phyloP scores from a whole-genome alignment of 2,797 vertebrate species.

The Knipowitschia caucasica region DNA sequence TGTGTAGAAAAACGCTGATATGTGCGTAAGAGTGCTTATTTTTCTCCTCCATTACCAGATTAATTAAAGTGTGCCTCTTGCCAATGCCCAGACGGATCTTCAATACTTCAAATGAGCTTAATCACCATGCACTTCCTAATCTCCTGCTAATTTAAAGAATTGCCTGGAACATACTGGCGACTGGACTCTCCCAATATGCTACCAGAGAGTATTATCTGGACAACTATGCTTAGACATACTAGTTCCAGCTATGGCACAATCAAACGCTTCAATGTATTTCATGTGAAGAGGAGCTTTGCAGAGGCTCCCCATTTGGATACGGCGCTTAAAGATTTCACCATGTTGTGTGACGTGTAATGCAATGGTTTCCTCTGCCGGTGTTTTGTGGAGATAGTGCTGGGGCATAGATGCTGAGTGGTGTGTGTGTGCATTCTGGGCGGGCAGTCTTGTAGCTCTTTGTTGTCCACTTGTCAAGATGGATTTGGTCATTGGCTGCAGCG shows the following conservation, averaged over 20 bases:
- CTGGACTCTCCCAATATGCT: conserved; percentile 69
- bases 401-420: conserved; percentile 38
- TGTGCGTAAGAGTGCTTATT: conserved; percentile 76
- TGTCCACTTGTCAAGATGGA: conserved; percentile 75
- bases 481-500: conserved; percentile 68
- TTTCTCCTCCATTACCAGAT: conserved; percentile 79
- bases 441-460: conserved; percentile 73
- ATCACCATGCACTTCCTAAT: conserved; percentile 79
- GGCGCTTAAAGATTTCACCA: conserved; percentile 69
- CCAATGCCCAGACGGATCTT: conserved; percentile 78
- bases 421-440: conserved; percentile 33
- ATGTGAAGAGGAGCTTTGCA: conserved; percentile 58
- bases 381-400: conserved; percentile 63
- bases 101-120: conserved; percentile 80
- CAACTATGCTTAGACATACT: conserved; percentile 42
- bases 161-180: conserved; percentile 69
- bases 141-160: conserved; percentile 76
- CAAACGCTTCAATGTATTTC: conserved; percentile 54
- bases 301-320: conserved; percentile 56
- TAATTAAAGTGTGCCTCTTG: conserved; percentile 80
- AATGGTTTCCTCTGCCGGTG: conserved; percentile 53
- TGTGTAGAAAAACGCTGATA: conserved; percentile 76
- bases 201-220: conserved; percentile 61
- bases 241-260: conserved; percentile 49
- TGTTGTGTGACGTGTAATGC: conserved; percentile 69